phyloP scores from a whole-genome alignment of 2,888 invertebrate species.

The Eupithecia vulgata region DNA sequence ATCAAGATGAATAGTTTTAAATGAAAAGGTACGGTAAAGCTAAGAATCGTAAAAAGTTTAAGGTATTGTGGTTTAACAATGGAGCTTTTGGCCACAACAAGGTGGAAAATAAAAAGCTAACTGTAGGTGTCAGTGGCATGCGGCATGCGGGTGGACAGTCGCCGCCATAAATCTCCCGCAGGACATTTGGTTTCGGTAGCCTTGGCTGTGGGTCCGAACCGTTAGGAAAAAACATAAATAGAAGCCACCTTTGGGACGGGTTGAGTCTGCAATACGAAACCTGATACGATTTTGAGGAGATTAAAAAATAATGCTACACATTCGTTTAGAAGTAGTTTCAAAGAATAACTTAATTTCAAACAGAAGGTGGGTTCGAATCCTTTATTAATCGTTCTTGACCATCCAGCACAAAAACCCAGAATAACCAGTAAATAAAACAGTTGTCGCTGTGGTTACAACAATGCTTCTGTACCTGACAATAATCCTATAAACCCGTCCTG shows the following conservation, averaged over 20 bases:
- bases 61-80: slow-evolving; percentile 18
- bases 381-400: not conserved
- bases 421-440: slow-evolving; percentile 4
- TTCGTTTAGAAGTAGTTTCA: not conserved
- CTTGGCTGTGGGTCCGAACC: slow-evolving; percentile 20
- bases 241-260: slow-evolving; percentile 33
- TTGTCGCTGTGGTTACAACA: slow-evolving; percentile 13
- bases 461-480: slow-evolving; percentile 22
- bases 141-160: slow-evolving; percentile 40
- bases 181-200: slow-evolving; percentile 39
- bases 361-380: not conserved
- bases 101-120: slow-evolving; percentile 21
- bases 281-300: slow-evolving; percentile 8
- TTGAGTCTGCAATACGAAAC: slow-evolving; percentile 19
- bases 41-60: slow-evolving; percentile 1
- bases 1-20: not conserved
- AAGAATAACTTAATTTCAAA: not conserved
- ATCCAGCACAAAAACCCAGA: not conserved
- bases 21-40: not conserved
- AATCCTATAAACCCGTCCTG: slow-evolving; percentile 28
- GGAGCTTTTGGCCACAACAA: slow-evolving; percentile 8
- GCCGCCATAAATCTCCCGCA: slow-evolving; percentile 44
- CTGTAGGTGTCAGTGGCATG: too few relatives aligned
- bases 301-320: not conserved
- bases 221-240: slow-evolving; percentile 40